Evolutionary conservation across 92 coral and sea anemone genomes (phyloP).

Genomic region (Plumapathes pennacea): DNA sequence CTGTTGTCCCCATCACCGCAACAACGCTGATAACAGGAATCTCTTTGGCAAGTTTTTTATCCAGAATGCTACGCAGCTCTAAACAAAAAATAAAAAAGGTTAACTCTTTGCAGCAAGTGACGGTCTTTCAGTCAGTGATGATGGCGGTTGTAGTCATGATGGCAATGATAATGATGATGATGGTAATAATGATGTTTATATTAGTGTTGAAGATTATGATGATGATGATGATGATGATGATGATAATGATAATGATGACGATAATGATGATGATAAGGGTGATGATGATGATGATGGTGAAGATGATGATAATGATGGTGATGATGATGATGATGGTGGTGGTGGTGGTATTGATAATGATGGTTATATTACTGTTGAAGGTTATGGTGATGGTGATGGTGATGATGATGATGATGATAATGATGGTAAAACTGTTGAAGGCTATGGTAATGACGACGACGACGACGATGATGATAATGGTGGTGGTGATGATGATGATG

Average conservation of each 20-base stretch:
- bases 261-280: background rate
- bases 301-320: conserved; percentile 1
- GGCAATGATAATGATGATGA: conserved; percentile 1
- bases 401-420: conserved; percentile 1
- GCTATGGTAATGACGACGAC: background rate
- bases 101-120: too few species aligned
- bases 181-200: background rate
- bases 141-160: background rate
- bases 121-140: too few species aligned
- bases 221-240: background rate
- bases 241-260: background rate
- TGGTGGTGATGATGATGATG: conserved; percentile 1
- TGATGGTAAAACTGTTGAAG: background rate
- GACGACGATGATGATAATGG: conserved; percentile 1
- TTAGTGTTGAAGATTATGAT: too few species aligned
- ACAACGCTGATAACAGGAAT: conserved; percentile 73
- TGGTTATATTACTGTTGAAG: too few species aligned
- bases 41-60: conserved; percentile 42
- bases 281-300: conserved; percentile 1
- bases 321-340: too few species aligned
- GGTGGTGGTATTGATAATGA: too few species aligned
- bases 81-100: background rate
- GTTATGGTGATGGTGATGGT: too few species aligned
- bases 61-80: conserved; percentile 51
- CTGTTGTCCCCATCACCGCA: conserved; percentile 85